phyloP scores from a whole-genome alignment of 2,797 vertebrate genomes.

The Vipera latastei region DNA sequence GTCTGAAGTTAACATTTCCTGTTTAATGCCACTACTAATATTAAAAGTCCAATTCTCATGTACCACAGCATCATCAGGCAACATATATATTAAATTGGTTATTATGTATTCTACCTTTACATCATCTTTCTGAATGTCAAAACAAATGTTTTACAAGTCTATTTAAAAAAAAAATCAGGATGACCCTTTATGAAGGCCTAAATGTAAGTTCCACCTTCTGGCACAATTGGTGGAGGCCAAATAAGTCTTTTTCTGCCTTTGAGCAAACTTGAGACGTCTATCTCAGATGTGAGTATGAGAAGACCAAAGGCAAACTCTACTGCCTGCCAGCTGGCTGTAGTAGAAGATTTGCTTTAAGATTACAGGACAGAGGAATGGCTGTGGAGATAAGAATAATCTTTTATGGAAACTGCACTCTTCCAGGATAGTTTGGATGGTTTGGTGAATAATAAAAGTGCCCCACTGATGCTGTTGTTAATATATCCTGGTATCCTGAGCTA shows the following conservation, averaged over 20 bases:
- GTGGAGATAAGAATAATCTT: slow-evolving; percentile 68
- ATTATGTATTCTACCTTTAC: not conserved
- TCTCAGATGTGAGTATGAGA: not conserved
- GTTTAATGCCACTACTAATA: not conserved
- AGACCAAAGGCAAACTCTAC: slow-evolving; percentile 58
- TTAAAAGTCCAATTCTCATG: not conserved
- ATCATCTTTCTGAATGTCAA: not conserved
- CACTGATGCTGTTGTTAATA: slow-evolving; percentile 43
- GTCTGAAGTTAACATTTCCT: not conserved
- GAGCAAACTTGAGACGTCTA: slow-evolving; percentile 4
- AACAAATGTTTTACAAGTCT: not conserved
- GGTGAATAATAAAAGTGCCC: slow-evolving; percentile 53
- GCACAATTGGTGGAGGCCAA: not conserved
- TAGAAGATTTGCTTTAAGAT: slow-evolving; percentile 62
- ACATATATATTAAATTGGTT: not conserved
- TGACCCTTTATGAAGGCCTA: not conserved
- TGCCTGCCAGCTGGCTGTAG: slow-evolving; percentile 59
- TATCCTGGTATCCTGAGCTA: slow-evolving; percentile 48
- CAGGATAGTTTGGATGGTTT: slow-evolving; percentile 49
- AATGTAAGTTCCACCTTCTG: not conserved
- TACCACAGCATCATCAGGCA: not conserved
- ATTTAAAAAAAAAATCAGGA: not conserved
- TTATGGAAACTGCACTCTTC: slow-evolving; percentile 63
- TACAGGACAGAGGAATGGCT: slow-evolving; percentile 61
- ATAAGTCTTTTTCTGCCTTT: not conserved